Percentiles rank a stretch among this genome's conserved stretches.
These are phyloP conservation scores for Typhlichthys eigenmanni DNA, from an alignment of 2,797 vertebrate genomes.

Conservation along the genomic window DNA sequence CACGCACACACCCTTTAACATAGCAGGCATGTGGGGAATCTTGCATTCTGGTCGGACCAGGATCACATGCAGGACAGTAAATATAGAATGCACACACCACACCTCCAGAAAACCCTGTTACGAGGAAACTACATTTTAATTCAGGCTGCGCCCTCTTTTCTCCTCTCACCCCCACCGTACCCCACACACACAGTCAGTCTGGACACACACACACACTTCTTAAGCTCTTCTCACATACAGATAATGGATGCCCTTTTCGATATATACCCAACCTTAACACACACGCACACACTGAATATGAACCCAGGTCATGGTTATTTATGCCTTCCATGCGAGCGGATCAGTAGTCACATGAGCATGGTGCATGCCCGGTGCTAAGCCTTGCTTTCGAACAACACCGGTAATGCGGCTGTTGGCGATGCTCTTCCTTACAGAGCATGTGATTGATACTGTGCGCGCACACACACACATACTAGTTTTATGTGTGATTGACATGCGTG, in stretches of 20 bases:
- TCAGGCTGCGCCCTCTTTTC: not conserved
- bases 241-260: not conserved
- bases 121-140: not conserved
- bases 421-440: no score
- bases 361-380: conserved; percentile 37
- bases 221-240: not conserved
- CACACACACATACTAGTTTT: not conserved
- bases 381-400: conserved; percentile 39
- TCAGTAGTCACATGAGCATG: not conserved
- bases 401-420: conserved; percentile 39
- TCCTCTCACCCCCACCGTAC: conserved; percentile 5
- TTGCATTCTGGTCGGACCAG: conserved; percentile 54
- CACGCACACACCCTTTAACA: conserved; percentile 27
- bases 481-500: conserved; percentile 2
- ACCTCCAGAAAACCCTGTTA: conserved; percentile 42
- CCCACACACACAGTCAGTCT: no score
- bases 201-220: not conserved
- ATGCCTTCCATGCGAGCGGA: not conserved
- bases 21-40: conserved; percentile 56
- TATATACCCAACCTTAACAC: not conserved
- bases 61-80: conserved; percentile 53
- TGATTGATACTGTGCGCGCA: no score
- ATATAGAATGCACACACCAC: conserved; percentile 62
- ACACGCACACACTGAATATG: not conserved
- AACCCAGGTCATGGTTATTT: not conserved